Conservation (phyloP, 2,888 invertebrate genomes). For the Drosophila kanekoi region DNA sequence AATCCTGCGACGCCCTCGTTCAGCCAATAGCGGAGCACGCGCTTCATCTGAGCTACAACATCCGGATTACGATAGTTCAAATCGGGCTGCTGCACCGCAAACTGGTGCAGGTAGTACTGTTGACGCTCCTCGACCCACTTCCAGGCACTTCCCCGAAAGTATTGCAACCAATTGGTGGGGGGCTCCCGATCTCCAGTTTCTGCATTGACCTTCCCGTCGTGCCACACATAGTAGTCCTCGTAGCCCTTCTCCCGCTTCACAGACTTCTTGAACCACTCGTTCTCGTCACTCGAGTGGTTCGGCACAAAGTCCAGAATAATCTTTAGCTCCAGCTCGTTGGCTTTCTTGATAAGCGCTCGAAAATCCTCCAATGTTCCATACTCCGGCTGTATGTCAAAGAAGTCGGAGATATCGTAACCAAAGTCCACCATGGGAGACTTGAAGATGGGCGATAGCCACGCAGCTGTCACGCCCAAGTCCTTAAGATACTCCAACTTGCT, state of each 20-base stretch:
- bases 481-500: constrained; percentile 88
- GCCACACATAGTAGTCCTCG: constrained; percentile 92
- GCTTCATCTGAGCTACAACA: constrained; percentile 86
- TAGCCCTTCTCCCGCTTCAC: constrained; percentile 88
- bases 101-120: constrained; percentile 89
- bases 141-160: constrained; percentile 87
- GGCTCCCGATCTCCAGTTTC: constrained; percentile 66
- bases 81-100: constrained; percentile 87
- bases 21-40: constrained; percentile 91
- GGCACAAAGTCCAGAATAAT: constrained; percentile 89
- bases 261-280: constrained; percentile 93
- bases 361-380: constrained; percentile 92
- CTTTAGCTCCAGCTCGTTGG: constrained; percentile 87
- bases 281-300: constrained; percentile 90
- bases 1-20: constrained; percentile 94
- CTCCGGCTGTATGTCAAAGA: constrained; percentile 89
- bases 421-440: constrained; percentile 93
- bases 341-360: constrained; percentile 86
- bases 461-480: constrained; percentile 89
- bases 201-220: constrained; percentile 86
- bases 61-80: constrained; percentile 87
- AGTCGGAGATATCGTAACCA: constrained; percentile 95
- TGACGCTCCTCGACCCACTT: constrained; percentile 87
- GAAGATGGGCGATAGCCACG: constrained; percentile 95
- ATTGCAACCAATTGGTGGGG: constrained; percentile 82